Evolutionary conservation across 2,888 invertebrate genomes (phyloP).

Genomic region (Drosophila dives): DNA sequence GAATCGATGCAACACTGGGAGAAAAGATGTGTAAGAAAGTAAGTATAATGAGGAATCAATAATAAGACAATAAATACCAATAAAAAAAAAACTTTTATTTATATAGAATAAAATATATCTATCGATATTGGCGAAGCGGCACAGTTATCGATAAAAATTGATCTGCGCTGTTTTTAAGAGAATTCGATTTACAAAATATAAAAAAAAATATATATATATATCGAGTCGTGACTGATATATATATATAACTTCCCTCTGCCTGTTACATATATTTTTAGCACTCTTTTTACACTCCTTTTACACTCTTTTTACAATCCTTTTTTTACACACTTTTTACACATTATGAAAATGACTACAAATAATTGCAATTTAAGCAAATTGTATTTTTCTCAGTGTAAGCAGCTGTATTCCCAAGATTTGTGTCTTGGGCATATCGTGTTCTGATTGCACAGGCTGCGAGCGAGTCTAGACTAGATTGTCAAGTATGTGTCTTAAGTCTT

Average conservation of each 20-base stretch:
- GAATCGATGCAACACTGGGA: background rate
- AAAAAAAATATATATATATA: background rate
- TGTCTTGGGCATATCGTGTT: background rate
- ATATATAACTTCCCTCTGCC: background rate
- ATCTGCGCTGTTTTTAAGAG: background rate
- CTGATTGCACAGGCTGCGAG: background rate
- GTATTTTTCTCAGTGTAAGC: background rate
- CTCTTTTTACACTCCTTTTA: too few species aligned
- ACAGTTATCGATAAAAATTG: background rate
- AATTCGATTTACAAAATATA: background rate
- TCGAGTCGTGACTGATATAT: background rate
- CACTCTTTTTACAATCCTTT: too few species aligned
- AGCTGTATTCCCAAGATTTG: background rate
- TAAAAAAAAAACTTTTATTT: background rate
- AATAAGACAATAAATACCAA: background rate
- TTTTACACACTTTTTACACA: too few species aligned
- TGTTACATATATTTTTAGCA: too few species aligned
- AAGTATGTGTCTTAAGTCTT: conserved; percentile 68
- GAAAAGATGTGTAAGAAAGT: background rate
- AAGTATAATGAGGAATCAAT: background rate
- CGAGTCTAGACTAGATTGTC: conserved; percentile 7
- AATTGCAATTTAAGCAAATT: background rate
- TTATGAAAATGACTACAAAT: background rate
- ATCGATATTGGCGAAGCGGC: background rate
- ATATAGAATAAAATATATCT: background rate